These are phyloP conservation scores for Antechinus stuartii DNA, from an alignment of 2,113 vertebrate species.

Conservation along the genomic window DNA sequence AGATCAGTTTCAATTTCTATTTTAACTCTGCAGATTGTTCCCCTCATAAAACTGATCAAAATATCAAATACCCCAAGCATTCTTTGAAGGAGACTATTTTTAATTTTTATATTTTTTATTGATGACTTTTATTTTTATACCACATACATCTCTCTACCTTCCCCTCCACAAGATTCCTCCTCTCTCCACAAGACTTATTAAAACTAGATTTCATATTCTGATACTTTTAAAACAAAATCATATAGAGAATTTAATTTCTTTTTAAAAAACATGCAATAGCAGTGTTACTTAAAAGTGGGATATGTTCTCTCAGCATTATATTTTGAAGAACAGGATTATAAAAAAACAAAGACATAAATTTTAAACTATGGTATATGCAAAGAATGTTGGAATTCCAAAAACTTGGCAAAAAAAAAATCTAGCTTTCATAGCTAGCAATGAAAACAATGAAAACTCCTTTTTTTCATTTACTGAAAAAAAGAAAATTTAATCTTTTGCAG, in stretches of 20 bases:
- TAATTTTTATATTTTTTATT: not conserved
- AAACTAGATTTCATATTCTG: conserved; percentile 49
- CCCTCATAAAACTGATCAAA: conserved; percentile 53
- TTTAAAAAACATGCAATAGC: not conserved
- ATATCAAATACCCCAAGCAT: conserved; percentile 21
- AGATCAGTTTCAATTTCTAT: conserved; percentile 30
- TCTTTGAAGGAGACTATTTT: conserved; percentile 34
- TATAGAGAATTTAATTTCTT: conserved; percentile 47
- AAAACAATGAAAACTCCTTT: not conserved
- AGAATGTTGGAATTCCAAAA: conserved; percentile 44
- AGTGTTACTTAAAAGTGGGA: conserved; percentile 7
- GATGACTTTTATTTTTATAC: not conserved
- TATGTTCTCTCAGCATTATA: not conserved
- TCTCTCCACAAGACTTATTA: not conserved
- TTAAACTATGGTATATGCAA: conserved; percentile 37
- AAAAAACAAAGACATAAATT: conserved; percentile 34
- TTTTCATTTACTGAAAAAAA: conserved; percentile 21
- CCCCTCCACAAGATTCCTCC: not conserved
- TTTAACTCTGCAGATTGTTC: conserved; percentile 32
- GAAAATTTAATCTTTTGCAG: not conserved
- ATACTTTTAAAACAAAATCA: conserved; percentile 19
- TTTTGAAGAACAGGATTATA: conserved; percentile 9
- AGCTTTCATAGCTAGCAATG: not conserved
- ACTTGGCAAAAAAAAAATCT: not conserved
- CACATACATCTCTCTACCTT: not conserved